Percentiles rank a stretch among this genome's conserved stretches.
These are phyloP conservation scores for Coreius guichenoti DNA, from an alignment of 2,797 vertebrate genomes.

Conservation along the genomic window DNA sequence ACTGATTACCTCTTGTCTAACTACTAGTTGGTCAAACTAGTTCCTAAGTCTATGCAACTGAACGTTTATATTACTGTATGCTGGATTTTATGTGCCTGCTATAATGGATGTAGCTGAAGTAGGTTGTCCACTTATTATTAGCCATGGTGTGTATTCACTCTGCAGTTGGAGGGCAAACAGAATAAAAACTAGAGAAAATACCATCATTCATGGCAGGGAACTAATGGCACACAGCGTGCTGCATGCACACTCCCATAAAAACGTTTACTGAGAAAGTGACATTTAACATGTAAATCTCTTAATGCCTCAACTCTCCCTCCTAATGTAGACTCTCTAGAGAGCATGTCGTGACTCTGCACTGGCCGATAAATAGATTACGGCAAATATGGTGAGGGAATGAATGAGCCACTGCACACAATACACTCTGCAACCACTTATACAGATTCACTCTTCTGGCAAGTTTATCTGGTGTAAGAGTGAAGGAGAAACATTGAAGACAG, in stretches of 20 bases:
- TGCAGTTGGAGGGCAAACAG: conserved; percentile 6
- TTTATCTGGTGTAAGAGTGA: neutral
- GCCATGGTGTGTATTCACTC: neutral
- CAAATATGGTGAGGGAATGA: conserved; percentile 25
- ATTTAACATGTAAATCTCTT: conserved; percentile 38
- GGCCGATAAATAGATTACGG: conserved; percentile 28
- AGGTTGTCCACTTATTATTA: neutral
- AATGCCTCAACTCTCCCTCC: conserved; percentile 24
- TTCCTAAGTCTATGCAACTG: neutral
- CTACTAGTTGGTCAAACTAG: neutral
- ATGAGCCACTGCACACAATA: conserved; percentile 6
- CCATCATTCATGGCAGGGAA: conserved; percentile 7
- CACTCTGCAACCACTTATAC: conserved; percentile 7
- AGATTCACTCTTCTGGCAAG: neutral
- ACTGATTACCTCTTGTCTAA: neutral
- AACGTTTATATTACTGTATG: neutral
- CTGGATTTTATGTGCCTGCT: neutral
- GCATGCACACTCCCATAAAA: conserved; percentile 9
- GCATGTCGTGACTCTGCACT: neutral
- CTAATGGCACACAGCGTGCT: neutral
- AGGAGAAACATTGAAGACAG: neutral
- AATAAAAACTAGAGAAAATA: conserved; percentile 2
- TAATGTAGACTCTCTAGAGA: conserved; percentile 18
- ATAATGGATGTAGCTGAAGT: neutral
- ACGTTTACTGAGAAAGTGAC: conserved; percentile 14